A percentile compares a stretch with the other conserved stretches of the same genome.
Conservation (phyloP, 2,797 vertebrate genomes). For the Simalia tracyae region DNA sequence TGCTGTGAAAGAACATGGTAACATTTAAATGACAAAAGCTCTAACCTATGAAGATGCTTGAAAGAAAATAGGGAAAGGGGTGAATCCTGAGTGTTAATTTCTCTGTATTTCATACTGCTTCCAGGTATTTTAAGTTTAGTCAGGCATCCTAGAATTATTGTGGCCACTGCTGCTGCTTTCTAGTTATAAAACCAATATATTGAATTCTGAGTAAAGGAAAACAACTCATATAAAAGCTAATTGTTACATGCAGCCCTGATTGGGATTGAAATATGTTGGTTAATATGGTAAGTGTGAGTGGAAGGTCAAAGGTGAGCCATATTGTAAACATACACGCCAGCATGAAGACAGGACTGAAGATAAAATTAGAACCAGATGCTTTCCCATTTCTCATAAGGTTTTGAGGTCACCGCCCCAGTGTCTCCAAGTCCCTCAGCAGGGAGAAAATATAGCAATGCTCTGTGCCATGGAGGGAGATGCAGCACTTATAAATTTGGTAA, state of each 20-base stretch:
- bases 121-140: neutral
- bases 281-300: slow-evolving; percentile 70
- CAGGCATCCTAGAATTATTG: neutral
- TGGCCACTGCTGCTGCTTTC: slow-evolving; percentile 39
- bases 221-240: slow-evolving; percentile 65
- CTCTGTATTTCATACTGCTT: slow-evolving; percentile 1
- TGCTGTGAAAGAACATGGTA: neutral
- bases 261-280: slow-evolving; percentile 64
- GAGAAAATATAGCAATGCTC: slow-evolving; percentile 65
- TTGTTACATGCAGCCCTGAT: slow-evolving; percentile 48
- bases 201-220: slow-evolving; percentile 56
- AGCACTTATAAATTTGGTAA: slow-evolving; percentile 71
- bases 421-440: slow-evolving; percentile 65
- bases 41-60: neutral
- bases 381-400: slow-evolving; percentile 66
- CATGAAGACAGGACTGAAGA: slow-evolving; percentile 67
- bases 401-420: slow-evolving; percentile 55
- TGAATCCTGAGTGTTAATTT: neutral
- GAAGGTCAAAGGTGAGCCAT: slow-evolving; percentile 70
- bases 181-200: slow-evolving; percentile 47
- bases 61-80: neutral
- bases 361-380: slow-evolving; percentile 74
- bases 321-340: slow-evolving; percentile 72
- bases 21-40: neutral
- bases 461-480: slow-evolving; percentile 65